Evolutionary conservation across 92 coral and sea anemone species (phyloP), one percentile per base, ranked within the genome.

Genomic region (Bergia puertoricense): DNA sequence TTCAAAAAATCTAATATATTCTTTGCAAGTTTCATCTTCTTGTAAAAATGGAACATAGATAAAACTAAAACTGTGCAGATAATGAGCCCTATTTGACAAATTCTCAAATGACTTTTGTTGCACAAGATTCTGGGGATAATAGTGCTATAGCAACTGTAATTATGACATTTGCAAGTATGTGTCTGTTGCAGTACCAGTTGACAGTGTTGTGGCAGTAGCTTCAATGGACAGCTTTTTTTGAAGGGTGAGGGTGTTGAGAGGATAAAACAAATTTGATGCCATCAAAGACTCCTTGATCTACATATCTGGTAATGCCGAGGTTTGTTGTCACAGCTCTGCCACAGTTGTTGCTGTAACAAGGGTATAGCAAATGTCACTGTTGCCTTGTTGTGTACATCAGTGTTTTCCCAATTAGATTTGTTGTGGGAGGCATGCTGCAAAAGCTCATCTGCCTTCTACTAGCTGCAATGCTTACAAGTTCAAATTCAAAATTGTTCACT

Each of bases 401-500:
- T 18, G 6, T 62, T 62, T 22, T 20, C 23, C 69, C 69, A 8
- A 20, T 62, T 62, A 20, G 23, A 62, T 20, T 62, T 22, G 8
- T 0, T 22, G n/a, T 62, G 69, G 30, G 69, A 62, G 3, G 22
- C 69, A 62, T 62, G 69, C 69, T 62, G 18, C 69, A 62, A 62
- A 62, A 57, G 85, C 85, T 39, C 85, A 57, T 15, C 37, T 56
- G 44, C 48, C 5, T 37, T 56, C 30, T 39, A 6, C 16, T 67
- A 48, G 56, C 69, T 62, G 82, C 68, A 80, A 80, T 46, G 43
- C 13, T 78, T n/a, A 15, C 50, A 54, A 39, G 20, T 10, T 6
- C 85, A 80, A 54, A 57, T 57, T 79, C 83, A 50, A 8, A 54
- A 2, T 36, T 37, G 42, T 48, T 79, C 68, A 45, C 67, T 79